Base-by-base conservation (phyloP, 1,140 invertebrate species). In the Platorchestia sp. region DNA sequence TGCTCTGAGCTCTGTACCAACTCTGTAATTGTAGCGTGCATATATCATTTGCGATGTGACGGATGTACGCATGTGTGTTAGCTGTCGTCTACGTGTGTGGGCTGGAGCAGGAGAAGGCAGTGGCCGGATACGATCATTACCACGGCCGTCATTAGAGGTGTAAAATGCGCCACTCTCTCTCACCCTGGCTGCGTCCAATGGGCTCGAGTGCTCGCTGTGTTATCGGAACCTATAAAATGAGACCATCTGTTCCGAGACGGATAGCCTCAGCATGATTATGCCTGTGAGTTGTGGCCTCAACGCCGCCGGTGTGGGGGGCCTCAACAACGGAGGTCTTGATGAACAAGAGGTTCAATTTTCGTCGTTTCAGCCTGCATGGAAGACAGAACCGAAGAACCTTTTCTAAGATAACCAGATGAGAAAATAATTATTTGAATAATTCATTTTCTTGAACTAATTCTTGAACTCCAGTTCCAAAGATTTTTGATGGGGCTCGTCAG, bases 101-200 rank as follows among this genome's bases (percentile, higher is more conserved):
- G 87, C 87, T 89, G 87, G 87, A 89, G 87, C 87, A 42, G 42
- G 41, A 41, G n/a, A 75, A 44, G 41, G n/a, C 87, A 42, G 43
- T 89, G 87, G 87, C 91, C 91, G 91, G 91, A 93, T 93, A 47
- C 91, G 91, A 93, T 93, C 91, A 93, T 93, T 93, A 93, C 91
- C 45, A n/a, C 91, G 45, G 91, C 91, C 45, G 44, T 93, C 91
- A 93, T 93, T 93, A 93, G 91, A 93, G 91, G 91, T 93, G 91
- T 93, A 44, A 93, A 93, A 93, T 93, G 91, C 91, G 91, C 91
- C 91, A 93, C 91, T 93, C 91, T 93, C 91, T 45, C 43, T 90
- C 59, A 75, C 10, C 59, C 59, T 42, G 91, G 45, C 91, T 93
- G 91, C 91, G 19, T 47, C 45, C 91, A 93, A 47, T 93, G 36